Evolutionary conservation across 92 coral and sea anemone genomes (phyloP).

Genomic region (Nematostella vectensis): DNA sequence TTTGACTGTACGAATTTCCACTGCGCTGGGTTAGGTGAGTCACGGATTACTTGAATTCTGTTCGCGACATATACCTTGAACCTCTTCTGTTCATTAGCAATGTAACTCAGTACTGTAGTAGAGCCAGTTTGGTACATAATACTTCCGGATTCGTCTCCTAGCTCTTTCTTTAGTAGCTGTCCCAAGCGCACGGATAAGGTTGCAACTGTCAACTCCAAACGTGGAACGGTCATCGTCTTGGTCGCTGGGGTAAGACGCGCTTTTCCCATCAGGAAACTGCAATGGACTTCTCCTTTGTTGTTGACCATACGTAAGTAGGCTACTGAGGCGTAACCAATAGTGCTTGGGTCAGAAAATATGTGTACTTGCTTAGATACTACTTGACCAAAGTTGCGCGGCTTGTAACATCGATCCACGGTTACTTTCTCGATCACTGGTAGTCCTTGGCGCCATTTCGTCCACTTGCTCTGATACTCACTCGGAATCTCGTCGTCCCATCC

Average conservation of each 20-base stretch:
- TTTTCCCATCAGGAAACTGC: not conserved
- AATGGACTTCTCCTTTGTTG: not conserved
- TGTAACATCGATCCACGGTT: not conserved
- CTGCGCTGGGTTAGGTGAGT: conserved; percentile 3
- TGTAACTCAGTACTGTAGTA: conserved; percentile 6
- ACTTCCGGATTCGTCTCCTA: conserved; percentile 1
- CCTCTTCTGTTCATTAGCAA: conserved; percentile 1
- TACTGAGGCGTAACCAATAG: not conserved
- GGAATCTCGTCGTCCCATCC: not conserved
- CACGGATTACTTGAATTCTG: conserved; percentile 4
- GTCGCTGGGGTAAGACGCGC: not conserved
- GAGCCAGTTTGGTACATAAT: conserved; percentile 1
- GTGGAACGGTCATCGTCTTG: conserved; percentile 2
- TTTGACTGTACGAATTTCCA: conserved; percentile 9
- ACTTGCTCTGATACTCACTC: not conserved
- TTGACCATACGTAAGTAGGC: not conserved
- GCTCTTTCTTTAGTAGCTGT: conserved; percentile 3
- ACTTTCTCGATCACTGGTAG: not conserved
- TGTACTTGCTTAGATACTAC: not conserved
- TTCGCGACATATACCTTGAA: conserved; percentile 18
- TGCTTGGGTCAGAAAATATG: not conserved
- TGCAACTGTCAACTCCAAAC: conserved; percentile 14
- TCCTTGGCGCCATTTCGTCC: not conserved
- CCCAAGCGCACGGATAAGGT: conserved; percentile 4
- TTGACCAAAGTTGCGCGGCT: not conserved